phyloP scores from a whole-genome alignment of 2,888 invertebrate genomes.

The Morpho achilles region DNA sequence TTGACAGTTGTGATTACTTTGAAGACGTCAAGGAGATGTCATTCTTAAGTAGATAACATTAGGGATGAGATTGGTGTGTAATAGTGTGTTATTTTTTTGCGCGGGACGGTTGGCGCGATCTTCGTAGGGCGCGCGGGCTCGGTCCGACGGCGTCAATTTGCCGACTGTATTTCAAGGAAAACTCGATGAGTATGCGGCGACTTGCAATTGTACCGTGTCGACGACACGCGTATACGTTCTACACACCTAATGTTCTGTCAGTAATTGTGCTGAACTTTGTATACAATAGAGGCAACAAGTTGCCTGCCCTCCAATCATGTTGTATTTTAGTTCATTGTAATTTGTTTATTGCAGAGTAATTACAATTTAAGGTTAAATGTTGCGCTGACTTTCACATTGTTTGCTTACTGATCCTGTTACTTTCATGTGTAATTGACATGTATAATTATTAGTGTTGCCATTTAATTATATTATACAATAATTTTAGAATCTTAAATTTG shows the following conservation, averaged over 20 bases:
- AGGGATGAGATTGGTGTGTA: slow-evolving; percentile 63
- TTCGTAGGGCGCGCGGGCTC: slow-evolving; percentile 52
- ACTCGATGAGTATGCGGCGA: slow-evolving; percentile 45
- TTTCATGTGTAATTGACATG: slow-evolving; percentile 28
- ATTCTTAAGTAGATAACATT: slow-evolving; percentile 47
- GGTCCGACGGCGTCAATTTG: slow-evolving; percentile 48
- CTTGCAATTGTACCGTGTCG: slow-evolving; percentile 44
- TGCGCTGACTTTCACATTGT: slow-evolving; percentile 53
- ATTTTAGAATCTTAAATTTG: slow-evolving; percentile 33
- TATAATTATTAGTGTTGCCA: slow-evolving; percentile 46
- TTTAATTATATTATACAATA: slow-evolving; percentile 18
- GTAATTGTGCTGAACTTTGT: slow-evolving; percentile 9
- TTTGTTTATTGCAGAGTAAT: slow-evolving; percentile 15
- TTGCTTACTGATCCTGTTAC: slow-evolving; percentile 20
- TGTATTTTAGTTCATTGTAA: slow-evolving; percentile 14
- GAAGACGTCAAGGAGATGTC: slow-evolving; percentile 50
- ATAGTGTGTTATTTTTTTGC: slow-evolving; percentile 67
- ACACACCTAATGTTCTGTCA: slow-evolving; percentile 6
- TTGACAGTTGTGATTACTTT: slow-evolving; percentile 78
- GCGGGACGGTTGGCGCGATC: slow-evolving; percentile 62
- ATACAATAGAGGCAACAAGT: slow-evolving; percentile 25
- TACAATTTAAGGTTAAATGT: slow-evolving; percentile 41
- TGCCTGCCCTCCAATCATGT: slow-evolving; percentile 17
- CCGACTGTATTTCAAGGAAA: slow-evolving; percentile 68
- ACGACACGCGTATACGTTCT: slow-evolving; percentile 35